phyloP scores from a whole-genome alignment of 2,888 invertebrate genomes.

The Crossocerus cetratus region DNA sequence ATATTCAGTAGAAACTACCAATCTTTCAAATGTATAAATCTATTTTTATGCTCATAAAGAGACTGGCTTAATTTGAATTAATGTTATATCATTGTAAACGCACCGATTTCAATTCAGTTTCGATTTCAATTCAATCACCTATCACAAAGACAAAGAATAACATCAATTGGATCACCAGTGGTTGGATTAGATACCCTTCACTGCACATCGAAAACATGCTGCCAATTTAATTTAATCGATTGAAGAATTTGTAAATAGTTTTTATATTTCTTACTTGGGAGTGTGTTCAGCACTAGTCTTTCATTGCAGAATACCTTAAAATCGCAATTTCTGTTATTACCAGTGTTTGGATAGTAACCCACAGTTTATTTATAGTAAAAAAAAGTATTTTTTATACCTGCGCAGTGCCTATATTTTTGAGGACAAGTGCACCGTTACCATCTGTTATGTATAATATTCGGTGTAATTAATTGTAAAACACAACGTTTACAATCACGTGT shows the following conservation, averaged over 20 bases:
- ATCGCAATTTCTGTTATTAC: neutral
- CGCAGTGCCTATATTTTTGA: conserved; percentile 22
- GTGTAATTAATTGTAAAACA: conserved; percentile 9
- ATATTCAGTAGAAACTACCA: conserved; percentile 56
- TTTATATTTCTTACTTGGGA: neutral
- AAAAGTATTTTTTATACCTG: conserved; percentile 10
- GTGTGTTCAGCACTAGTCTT: neutral
- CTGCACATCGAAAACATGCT: conserved; percentile 38
- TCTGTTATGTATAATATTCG: neutral
- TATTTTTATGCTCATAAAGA: conserved; percentile 70
- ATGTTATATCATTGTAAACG: conserved; percentile 34
- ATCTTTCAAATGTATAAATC: conserved; percentile 63
- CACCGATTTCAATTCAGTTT: conserved; percentile 31
- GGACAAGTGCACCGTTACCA: conserved; percentile 12
- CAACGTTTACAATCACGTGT: conserved; percentile 34
- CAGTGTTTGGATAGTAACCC: neutral
- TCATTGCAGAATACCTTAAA: neutral
- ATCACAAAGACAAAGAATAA: neutral
- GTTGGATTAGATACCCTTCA: neutral
- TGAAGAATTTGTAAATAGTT: neutral
- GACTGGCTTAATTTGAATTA: conserved; percentile 59
- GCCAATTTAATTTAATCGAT: conserved; percentile 27
- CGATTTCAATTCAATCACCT: conserved; percentile 14
- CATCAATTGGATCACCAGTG: no score
- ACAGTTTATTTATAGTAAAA: neutral